Conservation (phyloP, 2,888 invertebrate species). For the Sarcophaga subvicina region DNA sequence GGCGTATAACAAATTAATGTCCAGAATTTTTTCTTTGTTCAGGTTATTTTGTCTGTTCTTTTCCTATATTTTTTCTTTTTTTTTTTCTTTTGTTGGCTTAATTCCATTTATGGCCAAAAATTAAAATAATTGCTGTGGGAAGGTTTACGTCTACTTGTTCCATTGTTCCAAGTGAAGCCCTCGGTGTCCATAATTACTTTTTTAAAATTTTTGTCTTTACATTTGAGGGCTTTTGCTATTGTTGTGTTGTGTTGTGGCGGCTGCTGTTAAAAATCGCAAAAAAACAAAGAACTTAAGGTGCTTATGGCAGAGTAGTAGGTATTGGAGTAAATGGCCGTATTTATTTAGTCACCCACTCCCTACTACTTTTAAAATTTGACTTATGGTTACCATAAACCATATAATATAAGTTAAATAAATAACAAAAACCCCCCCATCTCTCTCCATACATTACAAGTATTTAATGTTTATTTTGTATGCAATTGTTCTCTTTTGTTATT, state of each 20-base stretch:
- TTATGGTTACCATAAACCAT: conserved; percentile 28
- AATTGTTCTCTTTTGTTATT: conserved; percentile 38
- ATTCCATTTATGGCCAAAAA: background rate
- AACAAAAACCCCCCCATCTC: too few relatives aligned
- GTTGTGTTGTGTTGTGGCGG: background rate
- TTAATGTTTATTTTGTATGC: conserved; percentile 50
- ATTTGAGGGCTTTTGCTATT: conserved; percentile 22
- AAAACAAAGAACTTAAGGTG: background rate
- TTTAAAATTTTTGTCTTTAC: background rate
- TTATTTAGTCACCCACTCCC: conserved; percentile 55
- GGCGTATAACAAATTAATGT: too few relatives aligned
- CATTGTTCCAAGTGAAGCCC: background rate
- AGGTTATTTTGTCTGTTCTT: too few relatives aligned
- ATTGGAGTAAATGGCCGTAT: background rate
- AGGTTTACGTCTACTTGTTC: background rate
- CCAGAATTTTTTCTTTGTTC: too few relatives aligned
- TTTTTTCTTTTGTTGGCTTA: background rate
- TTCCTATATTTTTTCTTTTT: background rate
- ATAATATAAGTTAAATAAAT: too few relatives aligned
- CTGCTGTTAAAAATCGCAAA: background rate
- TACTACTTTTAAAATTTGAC: conserved; percentile 16
- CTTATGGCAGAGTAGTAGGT: background rate
- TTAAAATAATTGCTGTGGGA: background rate
- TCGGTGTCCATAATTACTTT: conserved; percentile 9
- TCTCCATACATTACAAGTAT: conserved; percentile 17